Conservation (phyloP, 2,888 invertebrate species). For the Cephalotes varians region DNA sequence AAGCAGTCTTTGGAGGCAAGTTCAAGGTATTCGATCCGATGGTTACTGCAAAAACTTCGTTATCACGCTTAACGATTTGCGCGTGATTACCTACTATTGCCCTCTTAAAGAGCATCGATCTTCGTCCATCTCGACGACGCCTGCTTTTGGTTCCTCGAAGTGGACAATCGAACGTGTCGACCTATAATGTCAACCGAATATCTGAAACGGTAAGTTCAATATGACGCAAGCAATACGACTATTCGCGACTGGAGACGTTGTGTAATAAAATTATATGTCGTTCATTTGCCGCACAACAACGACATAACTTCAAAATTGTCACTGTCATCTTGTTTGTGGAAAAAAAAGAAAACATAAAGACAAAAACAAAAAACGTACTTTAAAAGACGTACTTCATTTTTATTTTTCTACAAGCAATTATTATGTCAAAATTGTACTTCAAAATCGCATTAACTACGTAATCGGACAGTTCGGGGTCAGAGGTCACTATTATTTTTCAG, state of each 20-base stretch:
- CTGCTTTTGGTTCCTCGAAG: background rate
- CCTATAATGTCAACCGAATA: slow-evolving; percentile 68
- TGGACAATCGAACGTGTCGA: background rate
- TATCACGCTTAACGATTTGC: background rate
- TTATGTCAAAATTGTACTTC: too few species aligned
- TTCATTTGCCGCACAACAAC: too few species aligned
- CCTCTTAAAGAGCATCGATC: background rate
- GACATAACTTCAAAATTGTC: too few species aligned
- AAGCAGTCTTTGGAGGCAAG: background rate
- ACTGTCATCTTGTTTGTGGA: too few species aligned
- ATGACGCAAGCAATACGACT: background rate
- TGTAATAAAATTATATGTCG: background rate
- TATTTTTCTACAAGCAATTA: too few species aligned
- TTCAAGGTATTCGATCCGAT: background rate
- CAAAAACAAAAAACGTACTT: too few species aligned
- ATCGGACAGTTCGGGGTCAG: too few species aligned
- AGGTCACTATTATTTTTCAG: too few species aligned
- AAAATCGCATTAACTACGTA: too few species aligned
- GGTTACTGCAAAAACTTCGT: background rate
- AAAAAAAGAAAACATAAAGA: too few species aligned
- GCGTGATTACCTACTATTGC: background rate
- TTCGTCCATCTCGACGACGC: background rate
- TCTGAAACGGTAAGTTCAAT: slow-evolving; percentile 69
- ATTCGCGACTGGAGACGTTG: background rate
- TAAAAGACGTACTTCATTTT: too few species aligned